phyloP scores from a whole-genome alignment of 2,113 vertebrate species.

The Strix uralensis region DNA sequence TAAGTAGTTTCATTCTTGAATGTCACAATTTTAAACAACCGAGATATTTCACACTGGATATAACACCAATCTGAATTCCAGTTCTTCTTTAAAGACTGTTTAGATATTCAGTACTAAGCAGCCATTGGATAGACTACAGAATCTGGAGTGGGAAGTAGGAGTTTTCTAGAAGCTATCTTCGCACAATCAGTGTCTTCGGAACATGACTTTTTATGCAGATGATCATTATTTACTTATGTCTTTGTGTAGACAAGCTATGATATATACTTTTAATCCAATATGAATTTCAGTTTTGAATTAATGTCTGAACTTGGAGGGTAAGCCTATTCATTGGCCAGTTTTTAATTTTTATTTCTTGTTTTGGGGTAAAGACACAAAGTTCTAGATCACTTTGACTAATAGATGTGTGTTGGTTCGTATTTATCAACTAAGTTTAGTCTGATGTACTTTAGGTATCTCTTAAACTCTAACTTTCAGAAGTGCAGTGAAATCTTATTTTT shows the following conservation, averaged over 20 bases:
- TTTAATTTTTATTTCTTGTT: neutral
- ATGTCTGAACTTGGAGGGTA: neutral
- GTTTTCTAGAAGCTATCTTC: neutral
- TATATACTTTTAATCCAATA: neutral
- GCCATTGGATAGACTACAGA: neutral
- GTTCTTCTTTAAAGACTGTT: neutral
- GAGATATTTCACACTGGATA: neutral
- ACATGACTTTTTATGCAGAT: neutral
- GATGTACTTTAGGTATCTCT: neutral
- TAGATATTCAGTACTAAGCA: neutral
- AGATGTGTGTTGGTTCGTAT: neutral
- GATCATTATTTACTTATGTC: neutral
- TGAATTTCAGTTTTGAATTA: neutral
- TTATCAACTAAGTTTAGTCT: neutral
- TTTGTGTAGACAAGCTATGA: neutral
- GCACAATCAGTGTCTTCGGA: neutral
- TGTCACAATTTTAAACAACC: neutral
- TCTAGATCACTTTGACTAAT: neutral
- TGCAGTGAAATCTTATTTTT: neutral
- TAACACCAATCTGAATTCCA: neutral
- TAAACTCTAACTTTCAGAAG: neutral
- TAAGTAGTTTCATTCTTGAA: neutral
- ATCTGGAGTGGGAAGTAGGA: neutral
- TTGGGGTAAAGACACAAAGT: neutral
- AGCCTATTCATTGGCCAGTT: neutral